A percentile compares a stretch with the other conserved stretches of the same genome.
These are phyloP conservation scores for Otolemur garnettii DNA, from an alignment of 2,113 vertebrate genomes.

Conservation along the genomic window DNA sequence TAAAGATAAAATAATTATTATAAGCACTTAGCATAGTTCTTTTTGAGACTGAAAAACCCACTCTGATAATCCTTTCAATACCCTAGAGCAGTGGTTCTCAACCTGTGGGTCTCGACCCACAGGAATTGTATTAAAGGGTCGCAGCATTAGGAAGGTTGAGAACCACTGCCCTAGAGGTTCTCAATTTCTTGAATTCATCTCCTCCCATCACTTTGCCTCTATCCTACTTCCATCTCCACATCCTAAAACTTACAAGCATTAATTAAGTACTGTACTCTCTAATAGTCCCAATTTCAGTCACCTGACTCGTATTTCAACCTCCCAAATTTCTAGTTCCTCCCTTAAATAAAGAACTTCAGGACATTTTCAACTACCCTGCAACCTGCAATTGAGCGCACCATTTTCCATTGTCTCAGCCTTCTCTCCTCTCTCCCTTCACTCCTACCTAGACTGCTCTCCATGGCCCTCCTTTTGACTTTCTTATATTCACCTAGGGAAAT, in stretches of 20 bases:
- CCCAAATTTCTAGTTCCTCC: not conserved
- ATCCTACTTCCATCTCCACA: not conserved
- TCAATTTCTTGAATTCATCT: constrained; percentile 9
- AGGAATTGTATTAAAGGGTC: too few species aligned
- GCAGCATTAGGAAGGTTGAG: too few species aligned
- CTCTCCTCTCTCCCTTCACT: constrained; percentile 2
- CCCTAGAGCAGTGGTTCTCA: too few species aligned
- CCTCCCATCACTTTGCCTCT: not conserved
- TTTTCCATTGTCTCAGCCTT: not conserved
- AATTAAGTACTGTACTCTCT: not conserved
- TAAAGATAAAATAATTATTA: not conserved
- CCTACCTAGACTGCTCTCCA: not conserved
- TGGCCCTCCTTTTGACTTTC: not conserved
- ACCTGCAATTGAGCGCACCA: not conserved
- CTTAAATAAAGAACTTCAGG: constrained; percentile 6
- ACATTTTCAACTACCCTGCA: not conserved
- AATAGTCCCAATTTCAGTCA: constrained; percentile 22
- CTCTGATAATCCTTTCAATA: not conserved
- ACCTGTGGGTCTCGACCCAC: too few species aligned
- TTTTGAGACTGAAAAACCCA: not conserved
- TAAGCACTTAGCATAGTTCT: not conserved
- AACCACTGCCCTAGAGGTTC: not conserved
- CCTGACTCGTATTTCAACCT: not conserved
- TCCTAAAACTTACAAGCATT: not conserved
- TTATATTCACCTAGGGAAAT: not conserved